These are phyloP conservation scores for Lerema accius DNA, from an alignment of 1,140 invertebrate genomes.

Conservation along the genomic window DNA sequence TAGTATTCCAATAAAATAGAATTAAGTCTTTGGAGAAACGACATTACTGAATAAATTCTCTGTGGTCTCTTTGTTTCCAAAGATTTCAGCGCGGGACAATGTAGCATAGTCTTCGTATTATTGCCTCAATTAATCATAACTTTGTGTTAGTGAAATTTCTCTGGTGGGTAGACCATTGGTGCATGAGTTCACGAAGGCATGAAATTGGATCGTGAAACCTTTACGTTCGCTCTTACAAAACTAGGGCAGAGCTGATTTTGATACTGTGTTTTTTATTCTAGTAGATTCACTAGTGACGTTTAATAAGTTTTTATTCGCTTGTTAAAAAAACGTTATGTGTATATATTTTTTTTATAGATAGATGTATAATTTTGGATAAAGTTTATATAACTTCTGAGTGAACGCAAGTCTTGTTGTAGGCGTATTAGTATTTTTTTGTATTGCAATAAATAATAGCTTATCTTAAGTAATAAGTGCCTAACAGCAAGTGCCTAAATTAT, in stretches of 20 bases:
- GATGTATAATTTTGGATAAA: too few relatives aligned
- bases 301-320: too few relatives aligned
- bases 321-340: too few relatives aligned
- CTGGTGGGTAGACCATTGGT: constrained; percentile 71
- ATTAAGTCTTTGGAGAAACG: neutral
- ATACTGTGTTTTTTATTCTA: constrained; percentile 53
- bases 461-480: too few relatives aligned
- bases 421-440: too few relatives aligned
- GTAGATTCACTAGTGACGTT: too few relatives aligned
- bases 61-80: constrained; percentile 41
- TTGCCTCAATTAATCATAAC: constrained; percentile 81
- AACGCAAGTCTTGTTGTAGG: too few relatives aligned
- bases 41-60: constrained; percentile 13
- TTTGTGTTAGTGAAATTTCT: constrained; percentile 80
- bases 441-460: too few relatives aligned
- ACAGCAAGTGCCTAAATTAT: too few relatives aligned
- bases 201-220: constrained; percentile 78
- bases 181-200: constrained; percentile 76
- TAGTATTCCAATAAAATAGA: neutral
- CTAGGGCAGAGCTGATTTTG: constrained; percentile 65
- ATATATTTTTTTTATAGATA: too few relatives aligned
- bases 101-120: constrained; percentile 63
- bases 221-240: constrained; percentile 64
- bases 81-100: constrained; percentile 44
- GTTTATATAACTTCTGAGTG: too few relatives aligned